Evolutionary conservation across 2,113 vertebrate genomes (phyloP).

Genomic region (Crypturellus undulatus): DNA sequence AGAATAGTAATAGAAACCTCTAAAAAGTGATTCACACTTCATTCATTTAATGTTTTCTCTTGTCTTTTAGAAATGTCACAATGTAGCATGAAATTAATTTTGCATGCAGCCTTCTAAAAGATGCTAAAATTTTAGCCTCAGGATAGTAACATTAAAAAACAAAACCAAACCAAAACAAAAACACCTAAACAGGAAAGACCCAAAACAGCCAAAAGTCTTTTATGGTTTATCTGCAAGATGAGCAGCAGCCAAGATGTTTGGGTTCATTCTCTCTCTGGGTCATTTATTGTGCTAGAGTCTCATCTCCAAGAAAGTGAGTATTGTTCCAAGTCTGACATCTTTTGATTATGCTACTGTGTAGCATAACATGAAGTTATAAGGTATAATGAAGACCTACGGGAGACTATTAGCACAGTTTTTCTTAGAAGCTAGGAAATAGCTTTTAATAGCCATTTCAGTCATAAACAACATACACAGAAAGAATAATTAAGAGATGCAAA

Average conservation of each 20-base stretch:
- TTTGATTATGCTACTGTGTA: slow-evolving; percentile 21
- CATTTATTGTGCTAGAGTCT: neutral
- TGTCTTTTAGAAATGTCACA: slow-evolving; percentile 13
- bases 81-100: slow-evolving; percentile 18
- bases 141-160: neutral
- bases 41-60: neutral
- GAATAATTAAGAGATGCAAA: slow-evolving; percentile 17
- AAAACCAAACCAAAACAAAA: neutral
- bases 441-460: slow-evolving; percentile 50
- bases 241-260: neutral
- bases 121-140: neutral
- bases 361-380: slow-evolving; percentile 19
- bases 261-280: neutral
- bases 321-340: neutral
- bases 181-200: neutral
- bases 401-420: slow-evolving; percentile 42
- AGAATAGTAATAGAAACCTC: neutral
- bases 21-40: neutral
- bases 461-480: neutral
- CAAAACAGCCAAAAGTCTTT: neutral
- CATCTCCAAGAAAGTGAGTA: neutral
- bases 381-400: slow-evolving; percentile 55
- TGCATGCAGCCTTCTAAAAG: neutral
- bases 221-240: slow-evolving; percentile 5
- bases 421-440: neutral